These are phyloP conservation scores for Muscidifurax raptorellus DNA, from an alignment of 1,140 invertebrate species.

Conservation along the genomic window DNA sequence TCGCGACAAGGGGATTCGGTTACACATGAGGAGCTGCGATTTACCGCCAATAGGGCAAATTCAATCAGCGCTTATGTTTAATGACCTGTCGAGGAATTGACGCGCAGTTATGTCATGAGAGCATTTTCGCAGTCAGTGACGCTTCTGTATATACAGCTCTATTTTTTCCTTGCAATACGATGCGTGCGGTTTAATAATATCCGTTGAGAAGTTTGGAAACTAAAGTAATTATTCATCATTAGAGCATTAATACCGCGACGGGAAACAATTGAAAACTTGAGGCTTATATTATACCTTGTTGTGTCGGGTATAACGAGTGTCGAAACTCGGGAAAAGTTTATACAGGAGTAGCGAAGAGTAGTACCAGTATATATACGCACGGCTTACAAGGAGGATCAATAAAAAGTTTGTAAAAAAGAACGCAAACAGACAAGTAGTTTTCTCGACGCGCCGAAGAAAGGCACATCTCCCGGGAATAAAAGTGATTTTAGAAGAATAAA, in stretches of 20 bases:
- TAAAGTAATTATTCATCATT: not conserved
- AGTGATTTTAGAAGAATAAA: slow-evolving; percentile 44
- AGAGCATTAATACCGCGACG: not conserved
- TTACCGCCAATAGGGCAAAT: not conserved
- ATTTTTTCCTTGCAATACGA: not conserved
- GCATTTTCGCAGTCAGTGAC: not conserved
- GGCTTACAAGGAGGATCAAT: slow-evolving; percentile 12
- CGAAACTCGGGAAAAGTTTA: not conserved
- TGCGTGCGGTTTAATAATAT: not conserved
- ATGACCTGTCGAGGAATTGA: not conserved
- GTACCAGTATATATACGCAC: not conserved
- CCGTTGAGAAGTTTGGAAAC: not conserved
- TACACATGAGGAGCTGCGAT: not conserved
- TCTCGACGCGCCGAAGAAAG: not conserved
- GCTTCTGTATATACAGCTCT: too few species aligned
- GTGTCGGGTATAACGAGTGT: not conserved
- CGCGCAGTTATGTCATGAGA: not conserved
- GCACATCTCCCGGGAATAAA: slow-evolving; percentile 13
- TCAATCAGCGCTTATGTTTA: not conserved
- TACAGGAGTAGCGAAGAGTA: not conserved
- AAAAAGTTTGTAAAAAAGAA: slow-evolving; percentile 38
- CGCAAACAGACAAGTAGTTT: slow-evolving; percentile 13
- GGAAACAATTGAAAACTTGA: not conserved
- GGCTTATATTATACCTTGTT: not conserved
- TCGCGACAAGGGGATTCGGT: not conserved